Evolutionary conservation across 2,113 vertebrate genomes (phyloP).

Genomic region (Cynopterus brachyotis): DNA sequence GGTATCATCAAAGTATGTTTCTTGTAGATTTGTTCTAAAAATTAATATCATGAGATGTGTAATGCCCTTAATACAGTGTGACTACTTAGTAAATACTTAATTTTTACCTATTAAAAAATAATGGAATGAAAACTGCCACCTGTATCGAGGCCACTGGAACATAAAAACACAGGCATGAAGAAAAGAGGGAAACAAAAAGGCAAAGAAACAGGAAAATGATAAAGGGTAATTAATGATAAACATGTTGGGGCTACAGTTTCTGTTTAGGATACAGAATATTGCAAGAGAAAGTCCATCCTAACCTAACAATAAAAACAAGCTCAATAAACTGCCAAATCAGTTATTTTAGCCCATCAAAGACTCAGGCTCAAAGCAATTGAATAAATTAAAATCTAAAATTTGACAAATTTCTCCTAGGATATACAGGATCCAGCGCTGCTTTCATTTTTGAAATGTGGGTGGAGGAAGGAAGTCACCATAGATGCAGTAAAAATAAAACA

Average conservation of each 20-base stretch:
- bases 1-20: background rate
- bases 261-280: background rate
- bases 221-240: background rate
- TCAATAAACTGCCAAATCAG: background rate
- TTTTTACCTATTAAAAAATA: background rate
- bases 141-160: background rate
- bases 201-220: background rate
- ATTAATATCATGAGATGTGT: background rate
- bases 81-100: background rate
- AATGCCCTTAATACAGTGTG: background rate
- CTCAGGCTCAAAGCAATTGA: background rate
- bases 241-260: background rate
- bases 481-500: background rate
- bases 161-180: background rate
- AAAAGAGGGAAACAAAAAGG: background rate
- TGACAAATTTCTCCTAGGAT: background rate
- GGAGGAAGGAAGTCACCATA: background rate
- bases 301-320: background rate
- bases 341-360: background rate
- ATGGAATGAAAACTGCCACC: background rate
- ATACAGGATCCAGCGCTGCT: background rate
- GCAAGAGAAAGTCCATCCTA: background rate
- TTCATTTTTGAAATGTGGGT: background rate
- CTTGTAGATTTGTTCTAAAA: background rate
- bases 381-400: constrained; percentile 8